Evolutionary conservation across 1,140 invertebrate species (phyloP).

Genomic region (Dendroctonus valens): DNA sequence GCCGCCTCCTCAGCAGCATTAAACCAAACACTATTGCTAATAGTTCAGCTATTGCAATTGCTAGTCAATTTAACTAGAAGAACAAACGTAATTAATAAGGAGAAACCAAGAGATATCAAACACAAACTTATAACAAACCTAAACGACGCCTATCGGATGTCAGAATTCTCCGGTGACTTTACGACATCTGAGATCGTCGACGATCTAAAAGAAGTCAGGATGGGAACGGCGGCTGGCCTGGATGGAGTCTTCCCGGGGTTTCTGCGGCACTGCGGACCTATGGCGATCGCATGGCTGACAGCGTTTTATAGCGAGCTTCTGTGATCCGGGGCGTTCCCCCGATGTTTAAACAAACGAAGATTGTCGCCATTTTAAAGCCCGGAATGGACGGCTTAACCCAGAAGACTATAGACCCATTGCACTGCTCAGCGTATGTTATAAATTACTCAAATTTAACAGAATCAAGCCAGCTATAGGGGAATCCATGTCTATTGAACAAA

Average conservation of each 20-base stretch:
- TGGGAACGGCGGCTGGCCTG: neutral
- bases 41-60: no score
- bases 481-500: no score
- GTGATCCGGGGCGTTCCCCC: neutral
- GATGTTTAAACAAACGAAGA: constrained; percentile 3
- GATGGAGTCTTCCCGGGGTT: constrained; percentile 5
- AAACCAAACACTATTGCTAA: no score
- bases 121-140: neutral
- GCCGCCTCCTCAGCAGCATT: no score
- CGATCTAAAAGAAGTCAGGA: neutral
- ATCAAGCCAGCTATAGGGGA: no score
- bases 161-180: constrained; percentile 3
- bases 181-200: constrained; percentile 2
- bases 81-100: constrained; percentile 1
- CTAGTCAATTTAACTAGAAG: constrained; percentile 2
- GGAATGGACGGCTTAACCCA: no score
- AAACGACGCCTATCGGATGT: neutral
- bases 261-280: no score
- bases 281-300: no score
- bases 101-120: neutral
- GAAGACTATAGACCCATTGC: constrained; percentile 4
- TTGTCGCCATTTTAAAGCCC: constrained; percentile 7
- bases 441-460: no score
- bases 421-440: neutral
- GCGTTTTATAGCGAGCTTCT: neutral